Base-by-base conservation (phyloP, 37 sponge, comb jelly and placozoan species). In the Aplysina aerophoba region DNA sequence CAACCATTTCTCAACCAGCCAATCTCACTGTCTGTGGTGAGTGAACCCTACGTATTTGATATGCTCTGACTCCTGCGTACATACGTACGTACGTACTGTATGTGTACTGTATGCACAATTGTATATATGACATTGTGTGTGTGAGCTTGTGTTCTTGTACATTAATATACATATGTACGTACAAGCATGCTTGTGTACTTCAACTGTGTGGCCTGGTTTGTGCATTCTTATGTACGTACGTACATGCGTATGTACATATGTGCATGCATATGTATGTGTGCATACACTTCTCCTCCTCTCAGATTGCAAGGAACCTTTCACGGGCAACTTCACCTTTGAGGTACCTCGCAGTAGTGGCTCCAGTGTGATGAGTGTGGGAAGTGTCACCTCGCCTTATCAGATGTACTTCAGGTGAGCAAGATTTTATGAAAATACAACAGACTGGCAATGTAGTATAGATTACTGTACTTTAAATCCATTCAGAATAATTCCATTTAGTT, bases 131-230 rank as follows among this genome's bases (percentile, higher is more conserved):
- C n/a, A n/a, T n/a, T n/a, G n/a, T n/a, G n/a, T n/a, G n/a, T n/a
- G n/a, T n/a, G n/a, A n/a, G n/a, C n/a, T n/a, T n/a, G n/a, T n/a
- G n/a, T n/a, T n/a, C n/a, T n/a, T n/a, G n/a, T n/a, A n/a, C n/a
- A n/a, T n/a, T n/a, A n/a, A 37, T 30, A 73, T 73, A 73, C 74
- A 40, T 73, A 73, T 73, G 40, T 73, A 73, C 39, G 12, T 73
- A 73, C 74, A 37, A 38, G 37, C 39, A 19, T 73, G 37, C 13
- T 13, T 67, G 28, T 67, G n/a, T 22, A 24, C 28, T 25, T 16
- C n/a, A n/a, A n/a, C n/a, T n/a, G n/a, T n/a, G n/a, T n/a, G n/a
- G n/a, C 8, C 50, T 44, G 50, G 8, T 8, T 44, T 44, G 50
- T 44, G 50, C 50, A 11, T 11, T 44, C 8, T 8, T 36, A 27